These are phyloP conservation scores for Orchestes rusci DNA, from an alignment of 2,888 invertebrate species.

Conservation along the genomic window DNA sequence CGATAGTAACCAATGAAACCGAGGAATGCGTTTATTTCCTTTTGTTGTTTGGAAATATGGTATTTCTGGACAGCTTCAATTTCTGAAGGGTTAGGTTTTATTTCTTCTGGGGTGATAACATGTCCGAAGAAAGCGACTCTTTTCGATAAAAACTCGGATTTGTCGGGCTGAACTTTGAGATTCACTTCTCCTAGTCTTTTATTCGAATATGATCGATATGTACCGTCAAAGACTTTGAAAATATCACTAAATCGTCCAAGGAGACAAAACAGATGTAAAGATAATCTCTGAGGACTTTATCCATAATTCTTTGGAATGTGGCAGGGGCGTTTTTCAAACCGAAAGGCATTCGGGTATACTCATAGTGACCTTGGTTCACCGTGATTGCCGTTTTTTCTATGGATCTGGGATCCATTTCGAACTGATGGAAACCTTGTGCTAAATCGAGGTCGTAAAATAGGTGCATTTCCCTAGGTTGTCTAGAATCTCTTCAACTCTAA, in stretches of 20 bases:
- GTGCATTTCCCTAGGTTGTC: too few relatives aligned
- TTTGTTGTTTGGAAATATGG: slow-evolving; percentile 3
- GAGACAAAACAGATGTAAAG: too few relatives aligned
- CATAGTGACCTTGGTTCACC: too few relatives aligned
- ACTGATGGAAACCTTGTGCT: too few relatives aligned
- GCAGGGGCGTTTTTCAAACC: too few relatives aligned
- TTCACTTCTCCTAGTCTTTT: slow-evolving; percentile 10
- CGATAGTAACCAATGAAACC: too few relatives aligned
- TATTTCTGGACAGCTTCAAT: slow-evolving; percentile 3
- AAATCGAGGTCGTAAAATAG: too few relatives aligned
- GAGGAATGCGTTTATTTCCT: too few relatives aligned
- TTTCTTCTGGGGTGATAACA: slow-evolving; percentile 7
- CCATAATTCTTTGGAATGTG: slow-evolving; percentile 8
- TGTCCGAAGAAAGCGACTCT: slow-evolving; percentile 9
- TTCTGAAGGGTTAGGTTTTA: slow-evolving; percentile 10
- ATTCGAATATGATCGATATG: slow-evolving; percentile 7
- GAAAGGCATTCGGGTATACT: too few relatives aligned
- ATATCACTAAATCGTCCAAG: slow-evolving; percentile 15
- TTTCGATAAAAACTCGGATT: slow-evolving; percentile 4
- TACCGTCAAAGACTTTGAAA: slow-evolving; percentile 13
- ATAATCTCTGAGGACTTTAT: slow-evolving; percentile 5
- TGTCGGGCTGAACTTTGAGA: slow-evolving; percentile 11
- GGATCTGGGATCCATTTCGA: too few relatives aligned
- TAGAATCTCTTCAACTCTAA: slow-evolving; percentile 2
- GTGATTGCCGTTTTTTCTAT: too few relatives aligned